Percentiles rank a stretch among this genome's conserved stretches.
Conservation (phyloP, 2,113 vertebrate genomes). For the Pica pica region DNA sequence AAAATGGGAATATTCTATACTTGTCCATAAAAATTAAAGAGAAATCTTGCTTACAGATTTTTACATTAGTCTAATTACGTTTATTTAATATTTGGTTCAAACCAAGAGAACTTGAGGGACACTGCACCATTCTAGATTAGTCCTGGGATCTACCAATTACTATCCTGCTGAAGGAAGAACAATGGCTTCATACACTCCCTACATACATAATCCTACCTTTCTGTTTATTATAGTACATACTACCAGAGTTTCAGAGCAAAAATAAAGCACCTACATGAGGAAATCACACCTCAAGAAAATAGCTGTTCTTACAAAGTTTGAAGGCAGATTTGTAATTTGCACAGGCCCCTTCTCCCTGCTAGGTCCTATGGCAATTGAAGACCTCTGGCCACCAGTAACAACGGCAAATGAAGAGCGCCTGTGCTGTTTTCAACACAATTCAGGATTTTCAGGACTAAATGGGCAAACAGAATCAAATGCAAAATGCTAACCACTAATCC, state of each 20-base stretch:
- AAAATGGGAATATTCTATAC: not conserved
- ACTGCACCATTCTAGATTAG: not conserved
- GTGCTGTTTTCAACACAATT: not conserved
- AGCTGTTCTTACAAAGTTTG: not conserved
- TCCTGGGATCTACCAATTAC: not conserved
- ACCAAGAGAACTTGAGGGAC: not conserved
- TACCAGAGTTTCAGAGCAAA: not conserved
- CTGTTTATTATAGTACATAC: accelerated
- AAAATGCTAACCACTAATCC: conserved; percentile 12
- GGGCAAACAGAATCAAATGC: not conserved
- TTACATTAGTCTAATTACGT: not conserved
- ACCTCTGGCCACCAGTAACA: not conserved
- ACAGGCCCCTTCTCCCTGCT: not conserved
- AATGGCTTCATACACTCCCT: not conserved
- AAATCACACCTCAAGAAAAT: not conserved
- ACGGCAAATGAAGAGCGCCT: not conserved
- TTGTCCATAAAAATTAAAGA: not conserved
- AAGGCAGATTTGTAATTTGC: not conserved
- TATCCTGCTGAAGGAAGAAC: not conserved
- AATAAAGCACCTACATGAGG: not conserved
- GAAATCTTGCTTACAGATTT: not conserved
- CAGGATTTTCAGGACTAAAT: not conserved
- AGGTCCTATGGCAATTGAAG: not conserved
- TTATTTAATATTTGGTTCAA: not conserved
- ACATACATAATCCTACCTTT: not conserved